Evolutionary conservation across 1,140 invertebrate genomes (phyloP).

Genomic region (Drosophila watanabei): DNA sequence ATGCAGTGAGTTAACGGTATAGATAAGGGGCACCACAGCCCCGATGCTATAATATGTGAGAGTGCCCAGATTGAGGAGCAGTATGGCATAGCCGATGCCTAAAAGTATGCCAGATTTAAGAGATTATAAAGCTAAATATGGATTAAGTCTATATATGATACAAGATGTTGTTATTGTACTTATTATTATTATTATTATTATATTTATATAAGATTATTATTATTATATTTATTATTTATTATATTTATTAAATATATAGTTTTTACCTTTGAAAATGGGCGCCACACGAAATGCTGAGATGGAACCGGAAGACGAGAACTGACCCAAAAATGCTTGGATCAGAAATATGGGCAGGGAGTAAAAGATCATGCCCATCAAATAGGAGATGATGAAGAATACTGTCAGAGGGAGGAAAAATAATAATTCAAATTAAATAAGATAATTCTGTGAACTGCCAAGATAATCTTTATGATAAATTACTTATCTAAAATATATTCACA

Average conservation of each 20-base stretch:
- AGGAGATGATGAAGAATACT: conserved; percentile 69
- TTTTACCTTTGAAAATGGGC: conserved; percentile 79
- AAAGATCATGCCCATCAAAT: conserved; percentile 70
- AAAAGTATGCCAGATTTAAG: conserved; percentile 7
- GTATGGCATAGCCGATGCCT: conserved; percentile 80
- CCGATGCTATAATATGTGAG: conserved; percentile 73
- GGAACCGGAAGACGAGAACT: conserved; percentile 76
- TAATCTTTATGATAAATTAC: neutral
- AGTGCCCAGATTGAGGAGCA: conserved; percentile 75
- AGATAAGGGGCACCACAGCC: conserved; percentile 77
- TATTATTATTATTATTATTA: neutral
- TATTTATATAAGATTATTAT: no score
- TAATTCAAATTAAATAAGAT: neutral
- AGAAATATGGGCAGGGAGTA: conserved; percentile 79
- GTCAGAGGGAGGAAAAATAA: conserved; percentile 3
- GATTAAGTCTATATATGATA: neutral
- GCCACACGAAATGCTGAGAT: conserved; percentile 83
- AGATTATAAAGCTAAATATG: neutral
- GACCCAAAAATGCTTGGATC: conserved; percentile 82
- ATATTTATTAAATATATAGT: neutral
- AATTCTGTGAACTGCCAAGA: neutral
- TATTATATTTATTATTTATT: neutral
- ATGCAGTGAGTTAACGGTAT: conserved; percentile 67
- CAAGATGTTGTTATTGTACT: neutral
- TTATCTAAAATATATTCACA: neutral